phyloP scores from a whole-genome alignment of 1,140 invertebrate species.

The Campoletis sonorensis region DNA sequence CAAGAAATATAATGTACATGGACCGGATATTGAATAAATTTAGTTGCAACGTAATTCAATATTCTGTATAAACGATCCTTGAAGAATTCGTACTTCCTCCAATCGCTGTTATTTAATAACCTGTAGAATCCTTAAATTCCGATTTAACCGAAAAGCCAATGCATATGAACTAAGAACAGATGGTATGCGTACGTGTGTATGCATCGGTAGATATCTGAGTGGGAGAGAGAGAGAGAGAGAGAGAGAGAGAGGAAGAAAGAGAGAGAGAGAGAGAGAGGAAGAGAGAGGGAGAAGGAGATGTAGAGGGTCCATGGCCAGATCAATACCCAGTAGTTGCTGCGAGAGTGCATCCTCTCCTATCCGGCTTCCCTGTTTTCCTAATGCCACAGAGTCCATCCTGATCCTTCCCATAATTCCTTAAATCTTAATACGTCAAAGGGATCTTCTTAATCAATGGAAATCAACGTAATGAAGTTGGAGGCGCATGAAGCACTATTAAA shows the following conservation, averaged over 20 bases:
- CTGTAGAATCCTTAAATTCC: too few relatives aligned
- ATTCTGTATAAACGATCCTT: background rate
- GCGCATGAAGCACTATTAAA: too few relatives aligned
- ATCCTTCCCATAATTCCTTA: background rate
- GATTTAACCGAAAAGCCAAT: background rate
- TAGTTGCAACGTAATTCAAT: too few relatives aligned
- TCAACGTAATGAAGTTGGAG: too few relatives aligned
- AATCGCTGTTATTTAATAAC: too few relatives aligned
- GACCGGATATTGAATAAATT: too few relatives aligned
- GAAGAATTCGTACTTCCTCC: background rate
- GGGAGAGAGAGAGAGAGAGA: background rate
- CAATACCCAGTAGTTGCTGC: slow-evolving; percentile 7
- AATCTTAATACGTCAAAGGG: background rate
- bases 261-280: background rate
- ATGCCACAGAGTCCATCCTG: background rate
- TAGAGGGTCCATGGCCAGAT: slow-evolving; percentile 23
- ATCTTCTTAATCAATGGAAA: background rate
- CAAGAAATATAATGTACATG: too few relatives aligned
- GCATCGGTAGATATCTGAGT: too few relatives aligned
- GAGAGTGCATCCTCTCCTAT: background rate
- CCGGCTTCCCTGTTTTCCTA: background rate
- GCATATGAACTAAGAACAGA: background rate
- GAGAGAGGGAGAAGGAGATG: background rate
- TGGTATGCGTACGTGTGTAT: background rate
- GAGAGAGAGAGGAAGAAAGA: background rate